These are phyloP conservation scores for Halcyon leucocephala DNA, from an alignment of 2,797 vertebrate species.

Conservation along the genomic window DNA sequence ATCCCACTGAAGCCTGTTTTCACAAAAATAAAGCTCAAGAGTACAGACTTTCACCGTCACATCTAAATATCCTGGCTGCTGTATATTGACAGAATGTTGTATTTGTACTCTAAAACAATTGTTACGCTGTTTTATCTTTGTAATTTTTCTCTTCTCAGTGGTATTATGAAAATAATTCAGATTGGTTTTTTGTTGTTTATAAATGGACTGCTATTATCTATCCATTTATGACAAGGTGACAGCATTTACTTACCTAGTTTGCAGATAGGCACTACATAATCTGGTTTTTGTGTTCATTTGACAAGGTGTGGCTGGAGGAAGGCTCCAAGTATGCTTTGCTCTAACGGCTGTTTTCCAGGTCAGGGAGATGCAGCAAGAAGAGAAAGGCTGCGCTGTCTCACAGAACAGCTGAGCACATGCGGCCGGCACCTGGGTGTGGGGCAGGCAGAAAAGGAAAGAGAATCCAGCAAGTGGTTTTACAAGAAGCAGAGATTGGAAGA, in stretches of 20 bases:
- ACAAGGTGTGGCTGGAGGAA: neutral
- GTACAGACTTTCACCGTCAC: neutral
- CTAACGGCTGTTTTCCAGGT: constrained; percentile 1
- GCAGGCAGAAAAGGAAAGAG: neutral
- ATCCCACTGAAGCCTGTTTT: neutral
- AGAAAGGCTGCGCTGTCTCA: neutral
- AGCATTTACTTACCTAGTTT: constrained; percentile 25
- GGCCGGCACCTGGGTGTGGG: fast-evolving
- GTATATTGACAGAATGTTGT: neutral
- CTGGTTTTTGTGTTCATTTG: neutral
- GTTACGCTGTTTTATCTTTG: neutral
- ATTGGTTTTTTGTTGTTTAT: constrained; percentile 46
- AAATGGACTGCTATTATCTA: constrained; percentile 51
- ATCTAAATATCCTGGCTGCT: neutral
- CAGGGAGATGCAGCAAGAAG: neutral
- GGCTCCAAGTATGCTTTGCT: neutral
- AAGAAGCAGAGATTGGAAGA: neutral
- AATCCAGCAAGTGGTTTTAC: neutral
- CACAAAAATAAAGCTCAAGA: constrained; percentile 13
- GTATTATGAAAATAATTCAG: constrained; percentile 37
- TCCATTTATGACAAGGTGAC: constrained; percentile 43
- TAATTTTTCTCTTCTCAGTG: constrained; percentile 13
- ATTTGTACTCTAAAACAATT: constrained; percentile 21
- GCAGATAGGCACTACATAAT: neutral
- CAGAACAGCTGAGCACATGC: neutral